Evolutionary conservation across 2,888 invertebrate genomes (phyloP).

Genomic region (Zeuzera pyrina): DNA sequence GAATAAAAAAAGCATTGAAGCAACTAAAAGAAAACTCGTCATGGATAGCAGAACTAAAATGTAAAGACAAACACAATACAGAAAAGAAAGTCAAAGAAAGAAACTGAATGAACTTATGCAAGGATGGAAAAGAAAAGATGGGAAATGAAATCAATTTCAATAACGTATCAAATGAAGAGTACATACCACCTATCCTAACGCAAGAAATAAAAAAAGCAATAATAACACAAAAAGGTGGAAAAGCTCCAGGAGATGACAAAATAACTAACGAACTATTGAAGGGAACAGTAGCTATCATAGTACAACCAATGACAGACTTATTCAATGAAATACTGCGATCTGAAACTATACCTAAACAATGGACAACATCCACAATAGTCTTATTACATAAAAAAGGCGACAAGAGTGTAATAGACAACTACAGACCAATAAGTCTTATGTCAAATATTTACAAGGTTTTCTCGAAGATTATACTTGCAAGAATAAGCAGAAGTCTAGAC

Average conservation of each 20-base stretch:
- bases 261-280: constrained; percentile 10
- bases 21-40: not conserved
- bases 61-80: not conserved
- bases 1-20: not conserved
- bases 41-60: not conserved
- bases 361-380: constrained; percentile 12
- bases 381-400: constrained; percentile 17
- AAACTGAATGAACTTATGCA: constrained; percentile 1
- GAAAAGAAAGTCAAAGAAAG: not conserved
- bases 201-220: constrained; percentile 6
- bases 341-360: constrained; percentile 12
- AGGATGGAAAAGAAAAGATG: constrained; percentile 1
- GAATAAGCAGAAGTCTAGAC: constrained; percentile 13
- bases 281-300: not conserved
- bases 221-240: constrained; percentile 6
- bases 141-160: not conserved
- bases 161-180: not conserved
- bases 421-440: constrained; percentile 17
- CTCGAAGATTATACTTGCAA: constrained; percentile 14
- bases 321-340: constrained; percentile 13
- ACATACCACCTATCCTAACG: not conserved
- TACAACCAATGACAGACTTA: constrained; percentile 8
- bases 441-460: constrained; percentile 19
- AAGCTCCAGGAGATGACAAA: constrained; percentile 8
- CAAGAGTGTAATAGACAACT: constrained; percentile 15